A percentile compares a stretch with the other conserved stretches of the same genome.
These are phyloP conservation scores for Xestia c-nigrum DNA, from an alignment of 2,888 invertebrate genomes.

Conservation along the genomic window DNA sequence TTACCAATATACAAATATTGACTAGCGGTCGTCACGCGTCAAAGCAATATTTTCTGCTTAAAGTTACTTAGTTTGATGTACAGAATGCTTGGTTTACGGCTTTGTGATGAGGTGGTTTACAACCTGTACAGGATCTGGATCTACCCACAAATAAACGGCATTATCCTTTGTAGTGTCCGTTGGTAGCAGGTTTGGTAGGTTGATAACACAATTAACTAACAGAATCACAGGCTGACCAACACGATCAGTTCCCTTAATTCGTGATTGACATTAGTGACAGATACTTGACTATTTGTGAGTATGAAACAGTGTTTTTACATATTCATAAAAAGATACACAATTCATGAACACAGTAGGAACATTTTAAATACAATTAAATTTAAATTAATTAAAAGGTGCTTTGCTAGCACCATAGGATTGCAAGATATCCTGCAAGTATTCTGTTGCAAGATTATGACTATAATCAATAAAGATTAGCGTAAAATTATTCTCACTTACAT, in stretches of 20 bases:
- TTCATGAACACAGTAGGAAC: background rate
- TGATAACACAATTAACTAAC: background rate
- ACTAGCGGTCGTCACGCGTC: too few relatives aligned
- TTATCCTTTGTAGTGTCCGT: background rate
- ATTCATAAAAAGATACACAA: background rate
- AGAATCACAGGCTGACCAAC: background rate
- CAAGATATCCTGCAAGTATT: background rate
- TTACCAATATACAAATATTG: too few relatives aligned
- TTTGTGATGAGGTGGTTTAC: too few relatives aligned
- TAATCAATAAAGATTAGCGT: constrained; percentile 20
- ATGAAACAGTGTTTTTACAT: background rate
- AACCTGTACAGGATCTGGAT: too few relatives aligned
- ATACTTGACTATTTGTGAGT: background rate
- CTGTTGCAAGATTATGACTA: background rate
- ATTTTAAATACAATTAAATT: too few relatives aligned
- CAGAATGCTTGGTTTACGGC: too few relatives aligned
- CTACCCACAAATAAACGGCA: background rate
- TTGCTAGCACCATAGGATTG: too few relatives aligned
- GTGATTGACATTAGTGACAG: background rate
- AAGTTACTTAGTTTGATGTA: too few relatives aligned
- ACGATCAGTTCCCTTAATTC: background rate
- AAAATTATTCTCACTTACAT: constrained; percentile 48
- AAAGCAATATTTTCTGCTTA: too few relatives aligned
- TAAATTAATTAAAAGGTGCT: too few relatives aligned
- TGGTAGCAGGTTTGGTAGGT: background rate